phyloP scores from a whole-genome alignment of 2,797 vertebrate species.

The Spinus olivaceus region DNA sequence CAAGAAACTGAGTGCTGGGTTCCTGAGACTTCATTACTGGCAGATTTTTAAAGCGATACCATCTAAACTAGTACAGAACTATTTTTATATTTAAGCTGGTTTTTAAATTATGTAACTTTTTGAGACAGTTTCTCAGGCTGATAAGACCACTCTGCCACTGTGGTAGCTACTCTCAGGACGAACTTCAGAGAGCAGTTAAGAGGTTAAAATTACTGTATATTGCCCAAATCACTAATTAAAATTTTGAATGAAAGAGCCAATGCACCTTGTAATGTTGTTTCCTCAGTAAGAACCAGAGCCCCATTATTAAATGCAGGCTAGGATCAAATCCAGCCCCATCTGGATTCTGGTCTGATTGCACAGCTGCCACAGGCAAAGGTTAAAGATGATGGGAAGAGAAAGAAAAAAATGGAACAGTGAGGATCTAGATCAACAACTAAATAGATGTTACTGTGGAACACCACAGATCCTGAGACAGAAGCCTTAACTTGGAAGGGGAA shows the following conservation, averaged over 20 bases:
- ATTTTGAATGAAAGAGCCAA: not conserved
- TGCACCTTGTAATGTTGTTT: not conserved
- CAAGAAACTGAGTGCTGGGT: not conserved
- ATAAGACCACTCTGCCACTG: not conserved
- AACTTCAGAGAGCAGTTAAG: not conserved
- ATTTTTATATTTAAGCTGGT: not conserved
- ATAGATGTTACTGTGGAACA: slow-evolving; percentile 5
- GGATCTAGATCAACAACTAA: not conserved
- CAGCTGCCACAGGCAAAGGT: not conserved
- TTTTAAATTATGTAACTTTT: slow-evolving; percentile 17
- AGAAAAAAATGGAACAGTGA: not conserved
- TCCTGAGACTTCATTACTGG: slow-evolving; percentile 17
- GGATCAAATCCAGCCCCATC: not conserved
- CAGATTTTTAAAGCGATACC: slow-evolving; percentile 15
- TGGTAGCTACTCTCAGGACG: not conserved
- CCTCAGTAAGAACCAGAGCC: not conserved
- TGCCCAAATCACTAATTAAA: slow-evolving; percentile 11
- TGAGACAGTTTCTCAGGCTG: not conserved
- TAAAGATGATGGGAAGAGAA: not conserved
- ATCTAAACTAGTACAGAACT: not conserved
- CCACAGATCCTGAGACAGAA: not conserved
- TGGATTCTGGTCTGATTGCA: not conserved
- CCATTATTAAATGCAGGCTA: not conserved
- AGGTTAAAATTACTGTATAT: not conserved
- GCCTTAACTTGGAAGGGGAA: not conserved